Percentiles rank a stretch among this genome's conserved stretches.
These are phyloP conservation scores for Lateolabrax maculatus DNA, from an alignment of 2,797 vertebrate species.

Conservation along the genomic window DNA sequence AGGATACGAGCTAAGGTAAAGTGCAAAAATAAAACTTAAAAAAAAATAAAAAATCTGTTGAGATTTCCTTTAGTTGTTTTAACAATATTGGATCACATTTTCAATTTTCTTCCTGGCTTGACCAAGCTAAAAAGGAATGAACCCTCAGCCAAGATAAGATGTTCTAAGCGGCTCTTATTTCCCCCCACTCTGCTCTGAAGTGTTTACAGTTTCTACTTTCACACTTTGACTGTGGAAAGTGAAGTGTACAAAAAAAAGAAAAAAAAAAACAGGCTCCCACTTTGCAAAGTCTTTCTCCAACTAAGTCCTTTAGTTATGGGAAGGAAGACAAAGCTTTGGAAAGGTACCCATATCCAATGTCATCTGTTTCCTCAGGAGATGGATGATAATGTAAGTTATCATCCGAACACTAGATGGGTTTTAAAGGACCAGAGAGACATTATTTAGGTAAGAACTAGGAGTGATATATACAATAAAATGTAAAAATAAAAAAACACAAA, in stretches of 20 bases:
- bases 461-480: constrained; percentile 21
- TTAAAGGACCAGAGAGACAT: constrained; percentile 7
- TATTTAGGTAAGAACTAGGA: constrained; percentile 15
- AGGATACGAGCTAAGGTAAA: neutral
- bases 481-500: neutral
- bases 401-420: constrained; percentile 44
- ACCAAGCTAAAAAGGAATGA: constrained; percentile 22
- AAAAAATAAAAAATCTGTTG: neutral
- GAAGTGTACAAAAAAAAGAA: constrained; percentile 3
- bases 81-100: constrained; percentile 33
- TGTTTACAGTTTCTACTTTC: constrained; percentile 52
- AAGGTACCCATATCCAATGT: constrained; percentile 26
- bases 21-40: neutral
- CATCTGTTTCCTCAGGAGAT: constrained; percentile 44
- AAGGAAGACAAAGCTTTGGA: neutral
- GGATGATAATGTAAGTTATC: constrained; percentile 52
- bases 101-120: constrained; percentile 24
- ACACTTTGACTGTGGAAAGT: constrained; percentile 32
- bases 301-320: constrained; percentile 7
- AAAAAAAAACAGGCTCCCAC: neutral
- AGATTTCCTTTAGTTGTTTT: constrained; percentile 14
- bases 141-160: neutral
- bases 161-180: constrained; percentile 3
- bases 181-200: constrained; percentile 7
- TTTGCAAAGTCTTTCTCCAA: neutral